These are phyloP conservation scores for Cladorhizidae sp. DNA, from an alignment of 37 sponge, comb jelly and placozoan genomes.

Conservation along the genomic window DNA sequence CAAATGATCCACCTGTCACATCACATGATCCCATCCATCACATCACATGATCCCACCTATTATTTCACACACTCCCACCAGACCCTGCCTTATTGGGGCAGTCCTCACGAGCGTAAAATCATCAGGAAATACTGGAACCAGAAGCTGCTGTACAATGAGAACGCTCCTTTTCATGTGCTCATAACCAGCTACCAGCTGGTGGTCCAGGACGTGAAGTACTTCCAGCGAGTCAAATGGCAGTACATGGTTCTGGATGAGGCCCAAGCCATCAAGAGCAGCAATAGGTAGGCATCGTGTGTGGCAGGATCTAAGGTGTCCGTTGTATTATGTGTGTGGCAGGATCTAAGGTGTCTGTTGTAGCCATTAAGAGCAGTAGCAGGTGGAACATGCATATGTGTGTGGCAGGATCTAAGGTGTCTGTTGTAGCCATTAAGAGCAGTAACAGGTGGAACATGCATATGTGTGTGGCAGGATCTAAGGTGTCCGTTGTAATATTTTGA, in stretches of 20 bases:
- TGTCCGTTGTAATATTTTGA: too few species aligned
- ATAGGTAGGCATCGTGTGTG: slow-evolving; percentile 37
- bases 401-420: not conserved
- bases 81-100: slow-evolving; percentile 95
- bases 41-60: too few species aligned
- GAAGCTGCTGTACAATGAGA: slow-evolving; percentile 69
- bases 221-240: slow-evolving; percentile 95
- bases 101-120: slow-evolving; percentile 83
- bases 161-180: slow-evolving; percentile 91
- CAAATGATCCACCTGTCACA: too few species aligned
- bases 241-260: slow-evolving; percentile 97
- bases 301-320: not conserved
- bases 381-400: not conserved
- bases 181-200: slow-evolving; percentile 96
- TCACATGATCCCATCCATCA: too few species aligned
- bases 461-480: not conserved
- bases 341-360: not conserved
- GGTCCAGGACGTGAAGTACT: slow-evolving; percentile 86
- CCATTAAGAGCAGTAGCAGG: not conserved
- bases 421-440: not conserved
- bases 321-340: not conserved
- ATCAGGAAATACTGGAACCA: slow-evolving; percentile 93
- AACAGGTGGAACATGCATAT: not conserved
- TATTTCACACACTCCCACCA: too few species aligned
- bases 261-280: slow-evolving; percentile 95